A percentile compares a stretch with the other conserved stretches of the same genome.
Conservation (phyloP, 1,140 invertebrate genomes). For the Kradibia gibbosae region DNA sequence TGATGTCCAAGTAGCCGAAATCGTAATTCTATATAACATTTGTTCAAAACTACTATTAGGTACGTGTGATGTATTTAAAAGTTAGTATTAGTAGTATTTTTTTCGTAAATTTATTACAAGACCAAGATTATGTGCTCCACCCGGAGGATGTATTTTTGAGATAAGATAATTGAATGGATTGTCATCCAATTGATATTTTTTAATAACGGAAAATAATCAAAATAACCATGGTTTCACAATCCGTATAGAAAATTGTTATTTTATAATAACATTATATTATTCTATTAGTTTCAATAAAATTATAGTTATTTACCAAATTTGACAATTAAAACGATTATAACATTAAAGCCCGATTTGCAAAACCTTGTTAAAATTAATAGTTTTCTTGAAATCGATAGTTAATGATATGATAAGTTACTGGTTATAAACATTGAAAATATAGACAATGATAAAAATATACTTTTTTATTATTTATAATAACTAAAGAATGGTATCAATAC, state of each 20-base stretch:
- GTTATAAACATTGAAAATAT: too few species aligned
- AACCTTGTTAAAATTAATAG: too few species aligned
- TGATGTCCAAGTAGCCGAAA: background rate
- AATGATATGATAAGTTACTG: too few species aligned
- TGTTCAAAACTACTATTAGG: background rate
- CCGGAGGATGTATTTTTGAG: slow-evolving; percentile 21
- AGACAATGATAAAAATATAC: too few species aligned
- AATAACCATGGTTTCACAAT: background rate
- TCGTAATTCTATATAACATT: background rate
- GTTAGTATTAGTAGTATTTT: background rate
- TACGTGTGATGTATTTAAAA: background rate
- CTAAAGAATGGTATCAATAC: too few species aligned
- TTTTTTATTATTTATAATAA: too few species aligned
- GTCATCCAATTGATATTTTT: background rate
- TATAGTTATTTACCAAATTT: slow-evolving; percentile 11
- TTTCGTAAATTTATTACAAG: background rate
- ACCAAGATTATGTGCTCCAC: slow-evolving; percentile 1
- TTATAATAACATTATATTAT: background rate
- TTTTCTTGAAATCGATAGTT: too few species aligned
- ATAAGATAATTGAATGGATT: background rate
- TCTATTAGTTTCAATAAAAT: slow-evolving; percentile 22
- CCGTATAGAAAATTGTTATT: background rate
- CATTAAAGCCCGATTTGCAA: too few species aligned
- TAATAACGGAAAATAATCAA: slow-evolving; percentile 12
- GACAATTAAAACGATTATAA: too few species aligned